Evolutionary conservation across 2,797 vertebrate species (phyloP), one percentile per base, ranked within the genome.

Genomic region (Brotogeris chrysoptera): DNA sequence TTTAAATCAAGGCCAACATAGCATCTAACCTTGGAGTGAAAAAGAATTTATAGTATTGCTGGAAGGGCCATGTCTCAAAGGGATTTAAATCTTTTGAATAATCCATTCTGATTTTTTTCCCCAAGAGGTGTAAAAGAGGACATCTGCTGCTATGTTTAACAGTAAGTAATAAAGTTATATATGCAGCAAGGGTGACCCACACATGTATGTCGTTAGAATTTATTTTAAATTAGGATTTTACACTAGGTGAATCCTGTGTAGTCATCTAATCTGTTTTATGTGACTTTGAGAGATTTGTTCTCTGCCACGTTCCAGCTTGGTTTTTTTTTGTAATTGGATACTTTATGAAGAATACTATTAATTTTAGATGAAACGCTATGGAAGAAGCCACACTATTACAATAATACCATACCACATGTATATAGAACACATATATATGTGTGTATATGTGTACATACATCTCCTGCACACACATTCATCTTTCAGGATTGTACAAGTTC

Each of bases 31-130:
- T 97, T 97, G 97, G 82, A 97, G 60, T 73, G 52, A 93, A 96
- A 97, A 96, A 96, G 74, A 97, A 97, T 97, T 96, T 96, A 97
- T 94, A 91, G 66, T 93, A 91, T 94, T 97, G 77, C 92, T 94
- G 30, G 90, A 96, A 96, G 90, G 55, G 41, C 57, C 18, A 78
- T 57, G 65, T 95, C 95, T 96, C 93, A 94, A 86, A 94, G 92
- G 81, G 50, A 97, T 96, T 97, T 97, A 97, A 97, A 96, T 97
- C 83, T 96, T 97, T 97, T 97, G 90, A 98, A 96, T 97, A 97
- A 97, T 95, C 80, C 55, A 86, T 97, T 97, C 57, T 90, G 74
- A 91, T 78, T 74, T 91, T 85, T 86, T 78, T 7, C 10, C 39
- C 85, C 64, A 88, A 89, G 32, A 93, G 53, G 44, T 92, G n/a